Evolutionary conservation across 2,113 vertebrate genomes (phyloP), one percentile per base, ranked within the genome.

Genomic region (Salvelinus fontinalis): DNA sequence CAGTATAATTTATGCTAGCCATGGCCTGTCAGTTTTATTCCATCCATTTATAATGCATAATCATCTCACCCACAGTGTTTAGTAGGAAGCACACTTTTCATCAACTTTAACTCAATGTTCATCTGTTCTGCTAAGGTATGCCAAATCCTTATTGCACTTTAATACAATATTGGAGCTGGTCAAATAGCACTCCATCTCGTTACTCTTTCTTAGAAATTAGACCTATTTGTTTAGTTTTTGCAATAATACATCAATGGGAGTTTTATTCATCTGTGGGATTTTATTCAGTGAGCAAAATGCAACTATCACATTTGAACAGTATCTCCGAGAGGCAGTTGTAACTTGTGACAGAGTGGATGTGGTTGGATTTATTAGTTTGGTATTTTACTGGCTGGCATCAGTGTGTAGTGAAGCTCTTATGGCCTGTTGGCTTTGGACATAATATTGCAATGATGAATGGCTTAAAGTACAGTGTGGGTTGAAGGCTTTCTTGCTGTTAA

Each of bases 391-490:
- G 81, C 77, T 86, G 79, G 78, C 67, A 71, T 88, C 68, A 85
- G 77, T 89, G 75, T 81, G 84, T 81, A 81, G 72, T 85, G 82
- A 80, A 67, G 31, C 70, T 85, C 22, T 84, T 73, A 70, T 81
- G 73, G 74, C 31, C 70, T 81, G 77, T 48, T 81, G 27, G 68
- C 75, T 84, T 80, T 80, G 83, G 59, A 86, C 79, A 79, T 84
- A 84, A 86, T 90, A 81, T 81, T 85, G 83, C 91, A 54, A 54
- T 54, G 85, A 89, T 80, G 80, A 82, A 89, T 81, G 54, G 74
- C 81, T 80, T 83, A 84, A 85, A 70, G 83, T 31, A 75, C 77
- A 82, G 78, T 79, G 79, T 81, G 71, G 77, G 67, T 60, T 71
- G 65, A 70, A 70, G 64, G 67, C 82, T 87, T 92, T 85, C 71